phyloP scores from a whole-genome alignment of 2,113 vertebrate species.

The Limnothrissa miodon region DNA sequence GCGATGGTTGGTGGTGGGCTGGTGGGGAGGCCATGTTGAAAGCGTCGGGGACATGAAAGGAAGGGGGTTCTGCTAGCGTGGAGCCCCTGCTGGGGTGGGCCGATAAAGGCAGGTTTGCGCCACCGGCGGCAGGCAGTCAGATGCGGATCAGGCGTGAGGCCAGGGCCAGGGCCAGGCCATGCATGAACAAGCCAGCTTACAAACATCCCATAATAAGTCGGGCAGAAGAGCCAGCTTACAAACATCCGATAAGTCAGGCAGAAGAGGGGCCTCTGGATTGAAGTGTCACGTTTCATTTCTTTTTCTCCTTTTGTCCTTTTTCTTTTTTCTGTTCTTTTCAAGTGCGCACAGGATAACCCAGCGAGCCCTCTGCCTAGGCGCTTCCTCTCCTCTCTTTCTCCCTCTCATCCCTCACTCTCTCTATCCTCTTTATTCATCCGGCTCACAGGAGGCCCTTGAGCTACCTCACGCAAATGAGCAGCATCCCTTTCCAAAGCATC shows the following conservation, averaged over 20 bases:
- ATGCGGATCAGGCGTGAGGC: conserved; percentile 28
- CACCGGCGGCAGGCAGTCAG: conserved; percentile 57
- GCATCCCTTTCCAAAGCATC: background rate
- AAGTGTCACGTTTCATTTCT: conserved; percentile 81
- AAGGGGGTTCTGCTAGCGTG: conserved; percentile 1
- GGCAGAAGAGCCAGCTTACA: conserved; percentile 56
- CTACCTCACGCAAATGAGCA: background rate
- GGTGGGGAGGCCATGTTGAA: background rate
- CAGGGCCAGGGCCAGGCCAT: conserved; percentile 64
- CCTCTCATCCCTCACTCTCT: background rate
- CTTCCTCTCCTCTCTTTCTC: background rate
- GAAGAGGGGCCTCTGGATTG: conserved; percentile 73
- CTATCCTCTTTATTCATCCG: background rate
- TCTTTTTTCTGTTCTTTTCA: background rate
- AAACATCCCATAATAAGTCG: background rate
- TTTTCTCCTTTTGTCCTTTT: conserved; percentile 69
- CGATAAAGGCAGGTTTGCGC: conserved; percentile 66
- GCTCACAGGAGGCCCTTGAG: background rate
- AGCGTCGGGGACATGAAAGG: background rate
- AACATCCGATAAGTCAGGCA: conserved; percentile 45
- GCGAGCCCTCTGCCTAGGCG: background rate
- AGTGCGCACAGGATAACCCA: background rate
- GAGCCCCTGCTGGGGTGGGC: conserved; percentile 56
- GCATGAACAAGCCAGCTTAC: conserved; percentile 67
- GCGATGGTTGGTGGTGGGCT: background rate